Conservation (phyloP, 2,113 vertebrate species). For the Cottus gobio region DNA sequence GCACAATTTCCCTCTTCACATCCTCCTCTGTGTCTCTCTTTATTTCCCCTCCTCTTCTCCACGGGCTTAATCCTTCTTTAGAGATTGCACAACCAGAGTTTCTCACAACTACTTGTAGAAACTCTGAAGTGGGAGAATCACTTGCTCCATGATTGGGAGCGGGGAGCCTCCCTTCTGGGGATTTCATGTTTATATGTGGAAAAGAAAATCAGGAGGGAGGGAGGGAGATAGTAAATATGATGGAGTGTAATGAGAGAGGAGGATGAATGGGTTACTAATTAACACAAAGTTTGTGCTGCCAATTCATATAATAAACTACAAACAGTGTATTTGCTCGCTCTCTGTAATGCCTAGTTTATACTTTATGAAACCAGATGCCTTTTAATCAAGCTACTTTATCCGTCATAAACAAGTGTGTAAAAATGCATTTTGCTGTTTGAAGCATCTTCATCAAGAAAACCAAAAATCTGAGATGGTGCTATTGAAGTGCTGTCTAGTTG, state of each 20-base stretch:
- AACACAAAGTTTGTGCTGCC: conserved; percentile 32
- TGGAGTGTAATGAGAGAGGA: conserved; percentile 30
- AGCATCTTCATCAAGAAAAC: conserved; percentile 12
- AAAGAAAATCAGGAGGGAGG: conserved; percentile 39
- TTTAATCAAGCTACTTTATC: conserved; percentile 7
- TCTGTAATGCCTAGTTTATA: neutral
- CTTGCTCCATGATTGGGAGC: conserved; percentile 31
- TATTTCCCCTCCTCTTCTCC: conserved; percentile 55
- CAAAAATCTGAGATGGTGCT: neutral
- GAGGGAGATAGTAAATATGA: conserved; percentile 12
- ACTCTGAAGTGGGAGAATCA: conserved; percentile 45
- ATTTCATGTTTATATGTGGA: conserved; percentile 53
- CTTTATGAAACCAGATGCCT: conserved; percentile 4
- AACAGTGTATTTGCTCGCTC: conserved; percentile 4
- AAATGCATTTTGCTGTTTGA: conserved; percentile 31
- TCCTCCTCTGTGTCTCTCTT: conserved; percentile 63
- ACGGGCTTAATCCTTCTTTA: conserved; percentile 73
- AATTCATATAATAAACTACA: conserved; percentile 36
- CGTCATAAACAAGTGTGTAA: conserved; percentile 6
- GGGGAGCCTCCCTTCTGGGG: conserved; percentile 52
- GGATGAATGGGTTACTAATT: conserved; percentile 25
- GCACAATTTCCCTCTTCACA: conserved; percentile 76
- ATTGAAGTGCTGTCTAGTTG: conserved; percentile 45
- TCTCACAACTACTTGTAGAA: conserved; percentile 62
- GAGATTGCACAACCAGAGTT: conserved; percentile 71